Percentiles rank a stretch among this genome's conserved stretches.
phyloP scores from a whole-genome alignment of 2,797 vertebrate genomes.

The Acridotheres tristis region DNA sequence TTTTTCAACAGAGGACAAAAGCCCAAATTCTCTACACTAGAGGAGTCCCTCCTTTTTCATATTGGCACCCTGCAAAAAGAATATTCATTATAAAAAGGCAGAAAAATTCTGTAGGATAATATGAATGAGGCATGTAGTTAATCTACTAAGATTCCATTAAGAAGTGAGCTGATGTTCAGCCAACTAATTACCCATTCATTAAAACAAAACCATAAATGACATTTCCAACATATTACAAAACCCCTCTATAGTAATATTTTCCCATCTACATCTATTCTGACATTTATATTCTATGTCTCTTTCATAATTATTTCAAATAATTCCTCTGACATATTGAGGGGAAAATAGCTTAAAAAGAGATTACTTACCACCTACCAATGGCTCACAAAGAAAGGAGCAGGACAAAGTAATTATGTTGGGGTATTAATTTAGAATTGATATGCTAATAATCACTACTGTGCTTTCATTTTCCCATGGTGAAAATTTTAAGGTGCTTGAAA shows the following conservation, averaged over 20 bases:
- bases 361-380: slow-evolving; percentile 53
- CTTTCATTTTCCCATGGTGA: neutral
- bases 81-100: neutral
- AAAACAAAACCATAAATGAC: slow-evolving; percentile 67
- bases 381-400: slow-evolving; percentile 29
- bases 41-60: neutral
- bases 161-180: slow-evolving; percentile 39
- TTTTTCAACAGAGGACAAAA: neutral
- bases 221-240: slow-evolving; percentile 61
- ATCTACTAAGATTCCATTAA: slow-evolving; percentile 65
- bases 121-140: slow-evolving; percentile 54
- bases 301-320: slow-evolving; percentile 68
- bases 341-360: slow-evolving; percentile 61
- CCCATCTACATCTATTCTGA: slow-evolving; percentile 62
- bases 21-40: neutral
- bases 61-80: neutral
- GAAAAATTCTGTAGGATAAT: slow-evolving; percentile 37
- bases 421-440: neutral
- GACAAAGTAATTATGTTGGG: neutral
- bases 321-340: slow-evolving; percentile 53
- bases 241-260: slow-evolving; percentile 56
- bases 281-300: slow-evolving; percentile 68
- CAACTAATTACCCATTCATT: slow-evolving; percentile 70
- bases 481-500: neutral
- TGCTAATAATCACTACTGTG: neutral